Evolutionary conservation across 2,113 vertebrate species (phyloP), one percentile per base, ranked within the genome.

Genomic region (Dasypus novemcinctus): DNA sequence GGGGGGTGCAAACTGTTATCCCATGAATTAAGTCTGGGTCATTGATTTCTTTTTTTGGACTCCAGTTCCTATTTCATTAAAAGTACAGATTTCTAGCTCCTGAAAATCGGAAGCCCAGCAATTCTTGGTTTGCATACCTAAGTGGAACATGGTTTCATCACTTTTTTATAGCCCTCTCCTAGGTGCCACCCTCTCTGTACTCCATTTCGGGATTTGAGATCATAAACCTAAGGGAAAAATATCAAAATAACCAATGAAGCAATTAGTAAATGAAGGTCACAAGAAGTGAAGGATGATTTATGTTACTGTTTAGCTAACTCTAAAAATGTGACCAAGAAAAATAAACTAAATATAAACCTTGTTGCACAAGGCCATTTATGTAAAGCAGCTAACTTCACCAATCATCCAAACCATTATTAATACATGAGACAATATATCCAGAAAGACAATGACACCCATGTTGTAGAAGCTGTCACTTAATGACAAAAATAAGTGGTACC

Each of bases 361-460:
- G 15, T 33, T 92, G 33, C 31, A 64, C 23, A 81, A 80, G 27
- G 31, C 4, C 23, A 93, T 15, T 86, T 83, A 75, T 27, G 18
- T 75, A 95, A 94, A 88, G 14, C 31, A 68, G 86, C 41, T 93
- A 90, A 96, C 41, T 31, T 87, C 54, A 85, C 52, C 21, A 79
- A n/a, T 59, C 64, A 84, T 6, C 33, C 14, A 41, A 78, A 68
- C 6, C 52, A 18, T 91, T 64, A 8, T 90, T 89, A 87, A 66
- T 89, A 91, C 78, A 72, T 86, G 71, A 84, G 15, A 29, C n/a
- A 95, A 61, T 95, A n/a, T 66, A 52, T 59, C 91, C 83, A 90
- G 87, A 94, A 89, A 76, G 21, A 82, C 8, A 80, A 76, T 72
- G 43, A 74, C 5, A 93, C 12, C 13, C 33, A 15, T 74, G 43